Evolutionary conservation across 2,888 invertebrate species (phyloP).

Genomic region (Parnassius smintheus): DNA sequence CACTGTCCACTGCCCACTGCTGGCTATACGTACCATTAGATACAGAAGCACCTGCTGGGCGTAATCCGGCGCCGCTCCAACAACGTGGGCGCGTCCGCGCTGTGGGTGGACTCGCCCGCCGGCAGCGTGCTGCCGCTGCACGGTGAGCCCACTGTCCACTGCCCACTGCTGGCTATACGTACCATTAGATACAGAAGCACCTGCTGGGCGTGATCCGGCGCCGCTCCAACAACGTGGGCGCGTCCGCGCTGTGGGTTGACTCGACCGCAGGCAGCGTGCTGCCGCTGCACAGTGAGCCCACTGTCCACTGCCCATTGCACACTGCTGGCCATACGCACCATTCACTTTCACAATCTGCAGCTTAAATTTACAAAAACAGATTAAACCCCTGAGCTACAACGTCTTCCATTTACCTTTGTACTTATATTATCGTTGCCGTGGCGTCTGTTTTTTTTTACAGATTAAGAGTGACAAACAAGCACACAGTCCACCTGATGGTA

Average conservation of each 20-base stretch:
- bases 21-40: conserved; percentile 35
- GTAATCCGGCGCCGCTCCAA: conserved; percentile 91
- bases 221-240: conserved; percentile 92
- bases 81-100: conserved; percentile 92
- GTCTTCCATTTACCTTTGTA: too few relatives aligned
- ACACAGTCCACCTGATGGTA: too few relatives aligned
- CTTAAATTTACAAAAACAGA: too few relatives aligned
- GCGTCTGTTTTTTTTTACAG: too few relatives aligned
- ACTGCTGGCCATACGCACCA: conserved; percentile 43
- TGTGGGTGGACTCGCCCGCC: conserved; percentile 91
- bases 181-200: conserved; percentile 85
- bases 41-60: conserved; percentile 91
- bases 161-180: conserved; percentile 63
- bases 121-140: conserved; percentile 88
- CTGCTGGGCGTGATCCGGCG: conserved; percentile 90
- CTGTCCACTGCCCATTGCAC: conserved; percentile 51
- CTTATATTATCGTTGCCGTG: too few relatives aligned
- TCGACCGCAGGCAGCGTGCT: conserved; percentile 90
- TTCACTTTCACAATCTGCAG: too few relatives aligned
- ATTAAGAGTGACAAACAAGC: too few relatives aligned
- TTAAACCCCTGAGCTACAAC: too few relatives aligned
- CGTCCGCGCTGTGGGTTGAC: conserved; percentile 92
- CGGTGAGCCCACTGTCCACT: conserved; percentile 62
- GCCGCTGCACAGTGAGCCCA: conserved; percentile 82
- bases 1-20: too few relatives aligned